Evolutionary conservation across 2,113 vertebrate species (phyloP).

Genomic region (Cyrtonyx montezumae): DNA sequence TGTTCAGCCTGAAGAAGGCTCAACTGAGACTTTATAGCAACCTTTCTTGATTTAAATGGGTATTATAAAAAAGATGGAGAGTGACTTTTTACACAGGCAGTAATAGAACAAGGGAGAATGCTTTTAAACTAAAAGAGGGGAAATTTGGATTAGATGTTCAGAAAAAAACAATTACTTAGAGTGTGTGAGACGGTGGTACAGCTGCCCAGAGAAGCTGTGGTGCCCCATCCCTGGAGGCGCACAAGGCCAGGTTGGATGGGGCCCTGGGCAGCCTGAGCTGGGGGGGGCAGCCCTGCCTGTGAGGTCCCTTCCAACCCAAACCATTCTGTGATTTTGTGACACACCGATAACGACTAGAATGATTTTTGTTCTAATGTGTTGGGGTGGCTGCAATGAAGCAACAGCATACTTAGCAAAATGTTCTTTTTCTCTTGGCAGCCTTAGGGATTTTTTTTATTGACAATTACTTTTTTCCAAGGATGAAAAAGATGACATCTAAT

Average conservation of each 20-base stretch:
- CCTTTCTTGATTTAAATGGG: background rate
- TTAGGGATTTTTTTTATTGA: background rate
- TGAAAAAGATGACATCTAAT: background rate
- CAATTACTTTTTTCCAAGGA: background rate
- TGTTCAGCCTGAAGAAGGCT: background rate
- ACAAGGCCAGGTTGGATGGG: background rate
- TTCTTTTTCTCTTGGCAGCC: background rate
- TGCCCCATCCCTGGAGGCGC: background rate
- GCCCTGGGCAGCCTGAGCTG: background rate
- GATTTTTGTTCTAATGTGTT: background rate
- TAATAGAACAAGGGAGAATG: background rate
- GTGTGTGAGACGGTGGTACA: background rate
- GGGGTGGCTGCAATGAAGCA: background rate
- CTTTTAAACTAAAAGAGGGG: background rate
- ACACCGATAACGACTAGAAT: background rate
- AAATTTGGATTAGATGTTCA: background rate
- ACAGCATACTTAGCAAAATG: background rate
- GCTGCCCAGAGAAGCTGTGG: background rate
- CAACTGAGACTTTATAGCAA: background rate
- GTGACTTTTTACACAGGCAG: background rate
- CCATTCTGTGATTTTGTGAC: background rate
- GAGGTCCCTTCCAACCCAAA: background rate
- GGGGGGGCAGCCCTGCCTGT: background rate
- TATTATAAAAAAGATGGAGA: background rate
- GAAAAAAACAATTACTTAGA: background rate